Evolutionary conservation across 2,888 invertebrate genomes (phyloP).

Genomic region (Antitype chi): DNA sequence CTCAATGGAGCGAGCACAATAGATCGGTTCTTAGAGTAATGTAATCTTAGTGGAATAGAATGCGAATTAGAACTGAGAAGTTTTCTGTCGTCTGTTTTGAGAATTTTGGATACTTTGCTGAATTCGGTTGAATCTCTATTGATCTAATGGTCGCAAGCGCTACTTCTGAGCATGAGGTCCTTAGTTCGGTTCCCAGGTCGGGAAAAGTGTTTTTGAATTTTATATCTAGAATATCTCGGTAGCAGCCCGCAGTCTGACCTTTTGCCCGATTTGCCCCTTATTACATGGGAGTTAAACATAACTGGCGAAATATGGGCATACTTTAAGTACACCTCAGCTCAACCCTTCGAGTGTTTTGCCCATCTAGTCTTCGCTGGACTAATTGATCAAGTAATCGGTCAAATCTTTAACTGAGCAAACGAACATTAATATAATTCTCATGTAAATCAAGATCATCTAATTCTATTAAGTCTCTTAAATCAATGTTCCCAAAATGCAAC

Average conservation of each 20-base stretch:
- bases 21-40: constrained; percentile 59
- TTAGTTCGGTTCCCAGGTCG: too few species aligned
- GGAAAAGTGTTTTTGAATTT: too few species aligned
- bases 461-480: constrained; percentile 42
- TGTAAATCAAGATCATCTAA: constrained; percentile 38
- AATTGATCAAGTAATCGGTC: neutral
- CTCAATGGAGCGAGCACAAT: constrained; percentile 73
- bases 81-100: constrained; percentile 18
- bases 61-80: constrained; percentile 39
- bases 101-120: neutral
- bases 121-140: neutral
- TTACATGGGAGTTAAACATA: too few species aligned
- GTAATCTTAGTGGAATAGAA: constrained; percentile 54
- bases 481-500: constrained; percentile 40
- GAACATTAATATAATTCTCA: neutral
- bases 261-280: too few species aligned
- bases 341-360: too few species aligned
- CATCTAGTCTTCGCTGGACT: neutral
- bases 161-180: too few species aligned
- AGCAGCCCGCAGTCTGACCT: too few species aligned
- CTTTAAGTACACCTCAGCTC: too few species aligned
- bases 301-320: too few species aligned
- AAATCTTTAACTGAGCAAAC: neutral
- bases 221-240: too few species aligned
- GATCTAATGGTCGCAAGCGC: too few species aligned